These are phyloP conservation scores for Dryomyza anilis DNA, from an alignment of 2,888 invertebrate genomes.

Conservation along the genomic window DNA sequence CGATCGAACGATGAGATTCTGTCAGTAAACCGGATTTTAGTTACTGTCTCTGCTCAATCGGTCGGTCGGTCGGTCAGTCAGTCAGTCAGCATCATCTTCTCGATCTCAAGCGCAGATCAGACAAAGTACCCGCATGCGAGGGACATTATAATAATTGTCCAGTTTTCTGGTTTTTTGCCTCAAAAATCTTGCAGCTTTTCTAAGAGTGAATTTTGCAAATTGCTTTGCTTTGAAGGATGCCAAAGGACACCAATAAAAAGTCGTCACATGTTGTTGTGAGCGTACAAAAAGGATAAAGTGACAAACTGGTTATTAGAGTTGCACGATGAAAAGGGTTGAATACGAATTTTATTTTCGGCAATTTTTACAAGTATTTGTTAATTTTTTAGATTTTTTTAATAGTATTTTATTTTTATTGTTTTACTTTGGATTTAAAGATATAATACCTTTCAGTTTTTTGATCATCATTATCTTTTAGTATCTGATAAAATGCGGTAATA, in stretches of 20 bases:
- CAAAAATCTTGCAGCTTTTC: neutral
- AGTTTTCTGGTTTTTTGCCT: neutral
- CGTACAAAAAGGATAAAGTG: neutral
- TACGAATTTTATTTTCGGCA: neutral
- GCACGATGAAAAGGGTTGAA: neutral
- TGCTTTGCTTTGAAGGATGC: neutral
- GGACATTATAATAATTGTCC: neutral
- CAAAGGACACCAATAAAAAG: conserved; percentile 25
- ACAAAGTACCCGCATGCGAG: neutral
- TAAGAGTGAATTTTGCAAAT: neutral
- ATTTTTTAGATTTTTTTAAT: too few relatives aligned
- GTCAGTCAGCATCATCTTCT: conserved; percentile 1
- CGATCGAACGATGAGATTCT: too few relatives aligned
- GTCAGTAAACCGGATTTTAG: too few relatives aligned
- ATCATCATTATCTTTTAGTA: too few relatives aligned
- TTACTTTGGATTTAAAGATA: too few relatives aligned
- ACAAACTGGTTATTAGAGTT: neutral
- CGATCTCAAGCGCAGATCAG: neutral
- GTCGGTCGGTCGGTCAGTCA: neutral
- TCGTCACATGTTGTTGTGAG: conserved; percentile 6
- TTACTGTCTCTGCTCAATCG: neutral
- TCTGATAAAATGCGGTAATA: too few relatives aligned
- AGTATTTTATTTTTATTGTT: too few relatives aligned
- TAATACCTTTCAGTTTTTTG: too few relatives aligned
- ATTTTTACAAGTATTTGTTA: too few relatives aligned